Evolutionary conservation across 2,797 vertebrate species (phyloP), one percentile per base, ranked within the genome.

Genomic region (Moxostoma hubbsi): DNA sequence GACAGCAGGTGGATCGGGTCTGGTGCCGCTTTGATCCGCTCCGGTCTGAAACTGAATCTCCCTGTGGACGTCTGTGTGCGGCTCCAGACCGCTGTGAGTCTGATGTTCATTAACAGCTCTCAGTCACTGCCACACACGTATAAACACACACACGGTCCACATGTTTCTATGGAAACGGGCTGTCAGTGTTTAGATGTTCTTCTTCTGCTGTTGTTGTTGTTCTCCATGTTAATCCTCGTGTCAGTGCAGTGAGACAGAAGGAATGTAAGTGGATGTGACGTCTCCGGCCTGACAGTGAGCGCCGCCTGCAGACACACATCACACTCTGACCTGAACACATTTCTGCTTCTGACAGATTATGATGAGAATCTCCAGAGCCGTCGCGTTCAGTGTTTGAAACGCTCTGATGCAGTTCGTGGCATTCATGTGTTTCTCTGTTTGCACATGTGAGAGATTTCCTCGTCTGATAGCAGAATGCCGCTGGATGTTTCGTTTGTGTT

Each of bases 1-100:
- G 90, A 92, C 88, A 90, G 87, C 92, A 93, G 91, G 85, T 24
- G 24, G 24, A 86, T 86, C 76, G 79, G 83, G 82, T 36, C 74
- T 85, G 87, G 81, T 64, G 24, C 10, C 54, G 51, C 62, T 75
- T 72, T 83, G 62, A 80, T 73, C 46, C 36, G 15, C 5, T 11
- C 11, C 43, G 36, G 63, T 69, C 76, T 89, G 85, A 87, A 86
- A 90, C 82, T 43, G 36, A 70, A 87, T 83, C 84, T 86, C 82
- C 15, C 9, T 36, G 50, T n/a, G 50, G 45, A 72, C 74, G 81
- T 81, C 49, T 66, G 85, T 86, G 85, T 83, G 82, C 18, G 18
- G 18, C 18, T 24, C 18, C 18, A 24, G 18, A 24, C 18, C 18
- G 18, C 18, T 24, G 18, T 24, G 24, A 24, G 24, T 24, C 24